Conservation (phyloP, 1,140 invertebrate species). For the Ceratitis capitata region DNA sequence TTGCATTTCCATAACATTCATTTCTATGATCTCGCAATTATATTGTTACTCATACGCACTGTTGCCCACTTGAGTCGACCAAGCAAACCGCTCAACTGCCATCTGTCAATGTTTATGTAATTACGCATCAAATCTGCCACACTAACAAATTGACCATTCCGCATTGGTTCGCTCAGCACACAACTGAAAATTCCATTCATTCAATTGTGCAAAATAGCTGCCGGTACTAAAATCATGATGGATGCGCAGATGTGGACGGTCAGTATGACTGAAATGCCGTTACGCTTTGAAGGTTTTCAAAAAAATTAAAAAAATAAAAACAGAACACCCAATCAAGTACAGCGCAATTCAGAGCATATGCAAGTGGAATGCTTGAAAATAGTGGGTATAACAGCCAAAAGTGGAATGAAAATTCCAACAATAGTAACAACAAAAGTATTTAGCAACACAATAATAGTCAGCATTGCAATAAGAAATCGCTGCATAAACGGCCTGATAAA, state of each 20-base stretch:
- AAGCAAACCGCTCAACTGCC: not conserved
- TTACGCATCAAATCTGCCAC: not conserved
- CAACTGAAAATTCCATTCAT: not conserved
- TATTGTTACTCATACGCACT: slow-evolving; percentile 10
- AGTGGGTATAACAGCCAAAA: not conserved
- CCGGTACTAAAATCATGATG: not conserved
- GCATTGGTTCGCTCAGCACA: not conserved
- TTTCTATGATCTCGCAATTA: not conserved
- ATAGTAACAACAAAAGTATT: not conserved
- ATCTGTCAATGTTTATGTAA: slow-evolving; percentile 30
- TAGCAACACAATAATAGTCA: not conserved
- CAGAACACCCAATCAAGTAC: too few species aligned
- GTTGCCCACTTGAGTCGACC: not conserved
- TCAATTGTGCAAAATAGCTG: slow-evolving; percentile 30
- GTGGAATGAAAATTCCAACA: not conserved
- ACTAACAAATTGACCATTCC: not conserved
- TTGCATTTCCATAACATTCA: not conserved
- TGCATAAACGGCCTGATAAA: not conserved
- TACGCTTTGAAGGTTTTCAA: not conserved
- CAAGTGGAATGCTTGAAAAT: slow-evolving; percentile 15
- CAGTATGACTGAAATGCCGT: not conserved
- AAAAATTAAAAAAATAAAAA: not conserved
- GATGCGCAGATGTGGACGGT: not conserved
- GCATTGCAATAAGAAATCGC: slow-evolving; percentile 4
- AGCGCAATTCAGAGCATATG: not conserved